Percentiles rank a stretch among this genome's conserved stretches.
phyloP scores from a whole-genome alignment of 1,140 invertebrate genomes.

The Meloidogyne hapla region DNA sequence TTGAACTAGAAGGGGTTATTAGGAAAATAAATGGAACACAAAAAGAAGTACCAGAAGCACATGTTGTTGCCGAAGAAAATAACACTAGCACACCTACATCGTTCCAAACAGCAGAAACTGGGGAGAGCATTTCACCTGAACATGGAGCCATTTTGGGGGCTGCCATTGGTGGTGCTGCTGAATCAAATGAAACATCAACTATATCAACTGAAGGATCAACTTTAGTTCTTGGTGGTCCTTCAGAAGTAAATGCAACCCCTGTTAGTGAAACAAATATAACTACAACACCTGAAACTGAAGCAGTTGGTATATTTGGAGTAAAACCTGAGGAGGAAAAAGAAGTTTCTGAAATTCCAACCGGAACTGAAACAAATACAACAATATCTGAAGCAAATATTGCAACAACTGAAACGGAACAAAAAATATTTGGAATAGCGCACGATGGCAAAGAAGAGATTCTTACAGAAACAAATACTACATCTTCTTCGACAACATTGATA shows the following conservation, averaged over 20 bases:
- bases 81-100: neutral
- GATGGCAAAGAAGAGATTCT: neutral
- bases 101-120: neutral
- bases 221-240: neutral
- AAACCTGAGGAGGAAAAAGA: neutral
- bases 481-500: neutral
- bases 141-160: neutral
- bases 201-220: conserved; percentile 16
- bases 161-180: neutral
- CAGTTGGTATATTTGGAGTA: neutral
- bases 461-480: neutral
- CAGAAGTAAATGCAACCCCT: neutral
- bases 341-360: neutral
- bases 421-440: neutral
- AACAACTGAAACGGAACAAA: neutral
- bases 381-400: neutral
- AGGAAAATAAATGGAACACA: neutral
- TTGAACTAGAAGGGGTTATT: neutral
- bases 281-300: neutral
- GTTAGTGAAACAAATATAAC: neutral
- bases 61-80: neutral
- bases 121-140: neutral
- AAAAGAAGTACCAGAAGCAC: neutral
- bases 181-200: conserved; percentile 16
- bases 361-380: neutral